phyloP scores from a whole-genome alignment of 2,113 vertebrate genomes.

The Furnarius figulus region DNA sequence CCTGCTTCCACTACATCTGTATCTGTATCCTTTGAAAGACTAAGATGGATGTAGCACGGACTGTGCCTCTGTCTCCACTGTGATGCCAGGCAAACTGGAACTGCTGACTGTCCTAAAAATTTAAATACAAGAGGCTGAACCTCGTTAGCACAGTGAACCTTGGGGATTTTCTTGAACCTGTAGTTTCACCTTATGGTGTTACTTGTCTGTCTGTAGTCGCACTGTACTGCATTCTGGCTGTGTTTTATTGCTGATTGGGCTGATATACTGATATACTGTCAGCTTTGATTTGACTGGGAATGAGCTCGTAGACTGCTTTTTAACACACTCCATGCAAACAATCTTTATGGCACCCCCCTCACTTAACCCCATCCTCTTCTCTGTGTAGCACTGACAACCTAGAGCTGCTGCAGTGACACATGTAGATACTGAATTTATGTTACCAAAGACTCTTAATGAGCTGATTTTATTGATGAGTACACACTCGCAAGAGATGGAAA shows the following conservation, averaged over 20 bases:
- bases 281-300: background rate
- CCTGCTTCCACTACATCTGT: background rate
- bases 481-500: background rate
- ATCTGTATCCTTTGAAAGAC: background rate
- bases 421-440: background rate
- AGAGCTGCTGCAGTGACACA: background rate
- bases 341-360: background rate
- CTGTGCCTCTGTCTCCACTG: background rate
- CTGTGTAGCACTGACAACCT: background rate
- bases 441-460: background rate
- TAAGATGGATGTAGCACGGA: accelerated
- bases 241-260: background rate
- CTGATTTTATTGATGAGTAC: background rate
- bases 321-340: background rate
- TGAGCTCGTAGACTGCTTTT: background rate
- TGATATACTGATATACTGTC: background rate
- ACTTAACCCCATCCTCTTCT: background rate
- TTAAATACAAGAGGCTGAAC: background rate
- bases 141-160: accelerated
- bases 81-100: background rate
- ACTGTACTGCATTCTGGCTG: background rate
- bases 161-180: background rate
- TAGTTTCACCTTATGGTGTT: accelerated
- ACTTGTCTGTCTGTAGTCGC: background rate
- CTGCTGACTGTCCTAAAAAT: background rate